Conservation (phyloP, 2,113 vertebrate species). For the Chascanopsetta lugubris region DNA sequence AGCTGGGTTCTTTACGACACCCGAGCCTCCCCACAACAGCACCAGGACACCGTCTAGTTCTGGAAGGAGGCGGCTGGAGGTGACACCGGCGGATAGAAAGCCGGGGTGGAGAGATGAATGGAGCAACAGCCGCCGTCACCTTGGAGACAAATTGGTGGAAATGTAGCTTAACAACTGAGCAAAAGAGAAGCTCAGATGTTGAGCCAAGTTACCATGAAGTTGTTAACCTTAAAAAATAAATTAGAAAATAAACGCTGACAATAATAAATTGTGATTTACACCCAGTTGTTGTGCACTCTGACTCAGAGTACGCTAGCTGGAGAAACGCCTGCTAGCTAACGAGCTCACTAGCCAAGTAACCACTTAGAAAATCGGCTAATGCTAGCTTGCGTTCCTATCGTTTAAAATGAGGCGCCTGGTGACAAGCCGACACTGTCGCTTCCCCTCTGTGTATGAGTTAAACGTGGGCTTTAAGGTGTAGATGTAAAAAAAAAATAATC, state of each 20-base stretch:
- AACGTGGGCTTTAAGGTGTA: neutral
- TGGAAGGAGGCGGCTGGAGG: neutral
- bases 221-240: neutral
- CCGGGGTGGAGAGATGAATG: constrained; percentile 21
- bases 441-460: neutral
- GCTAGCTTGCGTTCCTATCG: constrained; percentile 59
- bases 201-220: neutral
- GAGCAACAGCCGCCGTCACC: constrained; percentile 62
- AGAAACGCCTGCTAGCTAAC: constrained; percentile 12
- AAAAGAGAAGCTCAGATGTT: constrained; percentile 20
- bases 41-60: neutral
- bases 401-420: constrained; percentile 1
- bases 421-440: constrained; percentile 12
- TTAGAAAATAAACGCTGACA: neutral
- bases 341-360: constrained; percentile 44
- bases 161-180: constrained; percentile 52
- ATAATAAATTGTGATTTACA: too few relatives aligned
- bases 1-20: constrained; percentile 29
- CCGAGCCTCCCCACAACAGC: neutral
- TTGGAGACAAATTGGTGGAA: constrained; percentile 64
- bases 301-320: neutral
- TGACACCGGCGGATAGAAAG: neutral
- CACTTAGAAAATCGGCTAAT: constrained; percentile 52
- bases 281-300: neutral
- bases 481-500: too few relatives aligned